phyloP scores from a whole-genome alignment of 2,888 invertebrate species.

The Tribolium freemani region DNA sequence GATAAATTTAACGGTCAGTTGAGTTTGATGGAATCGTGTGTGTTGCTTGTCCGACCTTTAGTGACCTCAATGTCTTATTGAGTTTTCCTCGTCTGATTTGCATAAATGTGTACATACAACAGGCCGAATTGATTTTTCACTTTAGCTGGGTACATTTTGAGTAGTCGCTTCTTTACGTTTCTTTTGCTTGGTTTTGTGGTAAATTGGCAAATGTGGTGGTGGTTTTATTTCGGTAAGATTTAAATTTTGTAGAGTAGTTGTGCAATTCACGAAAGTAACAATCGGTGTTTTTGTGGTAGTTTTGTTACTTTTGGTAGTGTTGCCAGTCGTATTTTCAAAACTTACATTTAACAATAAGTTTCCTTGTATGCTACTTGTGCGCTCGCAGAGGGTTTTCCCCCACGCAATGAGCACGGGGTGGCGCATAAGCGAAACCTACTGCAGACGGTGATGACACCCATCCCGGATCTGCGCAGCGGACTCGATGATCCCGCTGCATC shows the following conservation, averaged over 20 bases:
- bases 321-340: conserved; percentile 11
- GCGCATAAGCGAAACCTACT: conserved; percentile 87
- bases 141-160: conserved; percentile 43
- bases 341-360: conserved; percentile 44
- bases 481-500: conserved; percentile 70
- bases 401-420: conserved; percentile 88
- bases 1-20: conserved; percentile 70
- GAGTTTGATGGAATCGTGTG: no score
- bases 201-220: conserved; percentile 60
- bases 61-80: conserved; percentile 52
- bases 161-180: conserved; percentile 47
- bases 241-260: neutral
- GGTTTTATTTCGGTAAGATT: conserved; percentile 62
- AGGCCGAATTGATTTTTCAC: conserved; percentile 26
- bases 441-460: conserved; percentile 85
- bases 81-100: conserved; percentile 47
- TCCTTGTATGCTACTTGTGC: conserved; percentile 56
- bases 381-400: conserved; percentile 72
- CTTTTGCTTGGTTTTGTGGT: conserved; percentile 49
- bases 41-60: conserved; percentile 40
- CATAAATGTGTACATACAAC: conserved; percentile 45
- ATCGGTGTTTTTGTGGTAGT: conserved; percentile 40
- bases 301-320: conserved; percentile 28
- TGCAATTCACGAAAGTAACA: conserved; percentile 17
- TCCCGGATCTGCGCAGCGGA: conserved; percentile 88